phyloP scores from a whole-genome alignment of 2,797 vertebrate species.

The Rhodeus uyekii region DNA sequence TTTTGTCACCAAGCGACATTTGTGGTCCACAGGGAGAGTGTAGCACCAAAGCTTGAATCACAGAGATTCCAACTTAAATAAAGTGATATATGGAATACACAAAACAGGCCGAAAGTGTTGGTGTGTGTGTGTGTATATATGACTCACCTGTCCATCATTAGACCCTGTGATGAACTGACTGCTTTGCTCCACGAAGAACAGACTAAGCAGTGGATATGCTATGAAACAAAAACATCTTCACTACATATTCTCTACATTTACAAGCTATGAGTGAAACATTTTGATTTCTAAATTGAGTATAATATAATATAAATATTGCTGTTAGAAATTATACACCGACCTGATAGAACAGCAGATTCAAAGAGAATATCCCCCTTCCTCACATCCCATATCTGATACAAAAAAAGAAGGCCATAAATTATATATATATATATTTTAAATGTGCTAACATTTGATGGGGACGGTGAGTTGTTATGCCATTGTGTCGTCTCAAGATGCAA shows the following conservation, averaged over 20 bases:
- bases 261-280: neutral
- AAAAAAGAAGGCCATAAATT: neutral
- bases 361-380: constrained; percentile 68
- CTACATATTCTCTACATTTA: neutral
- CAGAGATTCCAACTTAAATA: neutral
- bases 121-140: neutral
- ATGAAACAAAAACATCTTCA: constrained; percentile 26
- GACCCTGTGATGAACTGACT: constrained; percentile 82
- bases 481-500: too few species aligned
- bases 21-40: constrained; percentile 75
- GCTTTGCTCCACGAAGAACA: constrained; percentile 74
- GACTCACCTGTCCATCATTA: constrained; percentile 83
- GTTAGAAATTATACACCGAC: constrained; percentile 67
- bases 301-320: constrained; percentile 34
- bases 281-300: neutral
- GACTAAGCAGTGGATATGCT: constrained; percentile 84
- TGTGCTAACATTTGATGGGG: neutral
- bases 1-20: constrained; percentile 76
- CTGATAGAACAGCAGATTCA: constrained; percentile 85
- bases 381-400: constrained; percentile 84
- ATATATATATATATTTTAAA: neutral
- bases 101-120: neutral
- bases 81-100: neutral
- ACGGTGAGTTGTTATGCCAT: neutral
- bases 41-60: constrained; percentile 83